phyloP scores from a whole-genome alignment of 2,888 invertebrate genomes.

The Scaptomyza parva region DNA sequence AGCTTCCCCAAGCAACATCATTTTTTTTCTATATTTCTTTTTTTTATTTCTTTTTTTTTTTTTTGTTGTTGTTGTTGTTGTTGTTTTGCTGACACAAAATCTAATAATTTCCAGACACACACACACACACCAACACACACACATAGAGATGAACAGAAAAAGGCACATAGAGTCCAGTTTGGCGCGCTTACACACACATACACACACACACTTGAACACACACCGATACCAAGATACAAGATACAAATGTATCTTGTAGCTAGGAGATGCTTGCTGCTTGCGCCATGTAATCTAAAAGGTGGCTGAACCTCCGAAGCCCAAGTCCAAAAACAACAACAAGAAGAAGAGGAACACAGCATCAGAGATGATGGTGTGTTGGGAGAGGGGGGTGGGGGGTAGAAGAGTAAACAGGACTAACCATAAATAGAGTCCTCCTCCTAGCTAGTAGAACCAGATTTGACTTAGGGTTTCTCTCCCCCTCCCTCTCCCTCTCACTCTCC shows the following conservation, averaged over 20 bases:
- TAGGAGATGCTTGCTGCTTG: no score
- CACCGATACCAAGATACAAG: conserved; percentile 28
- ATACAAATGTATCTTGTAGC: conserved; percentile 50
- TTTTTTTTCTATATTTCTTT: conserved; percentile 12
- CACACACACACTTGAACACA: conserved; percentile 46
- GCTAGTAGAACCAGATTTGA: conserved; percentile 39
- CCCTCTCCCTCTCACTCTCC: no score
- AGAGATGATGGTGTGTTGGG: background rate
- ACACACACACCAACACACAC: conserved; percentile 29
- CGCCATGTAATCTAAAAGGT: conserved; percentile 42
- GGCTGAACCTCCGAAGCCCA: conserved; percentile 55
- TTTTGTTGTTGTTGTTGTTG: conserved; percentile 39
- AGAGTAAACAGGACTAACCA: conserved; percentile 50
- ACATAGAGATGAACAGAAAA: no score
- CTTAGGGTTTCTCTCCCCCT: background rate
- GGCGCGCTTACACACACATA: conserved; percentile 38
- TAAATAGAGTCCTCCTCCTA: conserved; percentile 62
- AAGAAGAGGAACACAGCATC: no score
- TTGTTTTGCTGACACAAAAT: conserved; percentile 61
- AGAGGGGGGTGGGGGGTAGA: background rate
- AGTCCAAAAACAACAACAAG: background rate
- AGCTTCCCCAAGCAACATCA: conserved; percentile 51
- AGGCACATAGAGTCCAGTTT: conserved; percentile 64
- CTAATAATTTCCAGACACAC: conserved; percentile 66
- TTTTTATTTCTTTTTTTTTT: conserved; percentile 1